phyloP scores from a whole-genome alignment of 2,797 vertebrate species.

The Eurystomus glaucurus region DNA sequence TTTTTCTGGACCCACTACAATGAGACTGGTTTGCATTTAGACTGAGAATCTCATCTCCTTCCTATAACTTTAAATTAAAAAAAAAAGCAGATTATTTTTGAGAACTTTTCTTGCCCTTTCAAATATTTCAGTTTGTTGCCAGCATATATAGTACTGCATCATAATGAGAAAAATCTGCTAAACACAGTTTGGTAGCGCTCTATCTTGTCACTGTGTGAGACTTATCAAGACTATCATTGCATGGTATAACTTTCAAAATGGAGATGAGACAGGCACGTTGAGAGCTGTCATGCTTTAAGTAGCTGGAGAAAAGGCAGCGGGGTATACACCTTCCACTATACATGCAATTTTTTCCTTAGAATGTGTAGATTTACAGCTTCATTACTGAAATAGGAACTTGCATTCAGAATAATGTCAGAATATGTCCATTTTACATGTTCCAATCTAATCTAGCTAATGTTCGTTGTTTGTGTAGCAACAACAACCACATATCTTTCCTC shows the following conservation, averaged over 20 bases:
- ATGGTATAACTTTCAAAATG: background rate
- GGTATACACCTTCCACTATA: background rate
- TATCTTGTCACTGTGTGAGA: background rate
- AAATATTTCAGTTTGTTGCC: background rate
- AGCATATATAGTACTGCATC: fast-evolving
- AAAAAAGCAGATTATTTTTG: background rate
- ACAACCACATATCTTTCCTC: background rate
- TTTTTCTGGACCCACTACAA: background rate
- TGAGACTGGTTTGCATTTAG: background rate
- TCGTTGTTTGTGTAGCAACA: background rate
- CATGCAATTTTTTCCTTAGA: background rate
- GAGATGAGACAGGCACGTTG: background rate
- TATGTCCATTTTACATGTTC: background rate
- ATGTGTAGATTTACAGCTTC: background rate
- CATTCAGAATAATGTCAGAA: background rate
- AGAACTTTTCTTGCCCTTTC: background rate
- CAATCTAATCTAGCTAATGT: background rate
- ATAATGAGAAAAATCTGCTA: background rate
- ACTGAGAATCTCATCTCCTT: background rate
- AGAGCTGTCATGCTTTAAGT: background rate
- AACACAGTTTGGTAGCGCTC: background rate
- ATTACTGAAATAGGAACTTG: background rate
- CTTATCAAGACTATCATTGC: background rate
- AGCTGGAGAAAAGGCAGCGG: background rate
- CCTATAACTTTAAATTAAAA: background rate